Conservation (phyloP, 2,888 invertebrate genomes). For the Teleiodes luculella region DNA sequence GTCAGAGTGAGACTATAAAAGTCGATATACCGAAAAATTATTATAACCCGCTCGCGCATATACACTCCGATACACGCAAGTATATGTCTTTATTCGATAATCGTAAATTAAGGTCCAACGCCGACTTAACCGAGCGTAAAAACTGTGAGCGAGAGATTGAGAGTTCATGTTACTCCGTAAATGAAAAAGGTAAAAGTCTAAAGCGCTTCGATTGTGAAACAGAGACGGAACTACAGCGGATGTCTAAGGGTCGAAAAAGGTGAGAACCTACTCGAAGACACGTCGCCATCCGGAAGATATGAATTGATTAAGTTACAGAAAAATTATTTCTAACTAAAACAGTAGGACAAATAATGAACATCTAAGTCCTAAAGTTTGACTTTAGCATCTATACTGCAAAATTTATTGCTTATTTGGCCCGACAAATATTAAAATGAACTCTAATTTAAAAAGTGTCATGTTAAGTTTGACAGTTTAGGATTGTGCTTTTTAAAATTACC, state of each 20-base stretch:
- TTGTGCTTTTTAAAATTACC: conserved; percentile 35
- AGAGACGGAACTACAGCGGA: conserved; percentile 41
- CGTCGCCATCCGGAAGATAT: conserved; percentile 31
- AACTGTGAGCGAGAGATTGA: conserved; percentile 67
- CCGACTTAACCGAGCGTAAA: conserved; percentile 70
- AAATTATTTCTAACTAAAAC: conserved; percentile 14
- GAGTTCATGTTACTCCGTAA: conserved; percentile 71
- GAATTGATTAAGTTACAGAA: conserved; percentile 29
- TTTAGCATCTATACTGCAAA: conserved; percentile 36
- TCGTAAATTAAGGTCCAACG: conserved; percentile 67
- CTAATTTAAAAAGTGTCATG: conserved; percentile 59
- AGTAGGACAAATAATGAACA: conserved; percentile 15
- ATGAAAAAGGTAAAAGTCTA: conserved; percentile 51
- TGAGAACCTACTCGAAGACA: conserved; percentile 29
- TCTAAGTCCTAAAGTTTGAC: conserved; percentile 30
- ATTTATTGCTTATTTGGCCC: conserved; percentile 41
- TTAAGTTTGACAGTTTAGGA: conserved; percentile 27
- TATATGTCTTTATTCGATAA: conserved; percentile 68
- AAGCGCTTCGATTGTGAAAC: conserved; percentile 41
- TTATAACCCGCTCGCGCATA: conserved; percentile 37
- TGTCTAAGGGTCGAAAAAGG: conserved; percentile 41
- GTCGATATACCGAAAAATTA: conserved; percentile 51
- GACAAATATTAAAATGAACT: conserved; percentile 38
- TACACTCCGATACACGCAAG: conserved; percentile 36
- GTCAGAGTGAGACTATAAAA: conserved; percentile 50